A percentile compares a stretch with the other conserved stretches of the same genome.
These are phyloP conservation scores for Chouioia cunea DNA, from an alignment of 2,888 invertebrate genomes.

Conservation along the genomic window DNA sequence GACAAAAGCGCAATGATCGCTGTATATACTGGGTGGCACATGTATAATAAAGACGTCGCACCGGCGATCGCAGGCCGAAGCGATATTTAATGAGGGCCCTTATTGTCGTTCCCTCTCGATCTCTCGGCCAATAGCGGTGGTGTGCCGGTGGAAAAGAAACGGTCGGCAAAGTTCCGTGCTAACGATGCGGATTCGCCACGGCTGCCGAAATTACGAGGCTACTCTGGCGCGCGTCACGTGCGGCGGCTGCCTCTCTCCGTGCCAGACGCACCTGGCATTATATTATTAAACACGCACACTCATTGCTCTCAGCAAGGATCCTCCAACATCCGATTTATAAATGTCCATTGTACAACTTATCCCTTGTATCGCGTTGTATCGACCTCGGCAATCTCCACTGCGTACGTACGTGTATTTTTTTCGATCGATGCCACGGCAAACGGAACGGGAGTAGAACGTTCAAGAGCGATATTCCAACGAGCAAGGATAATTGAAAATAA, in stretches of 20 bases:
- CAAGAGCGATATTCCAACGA: too few species aligned
- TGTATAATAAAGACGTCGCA: conserved; percentile 27
- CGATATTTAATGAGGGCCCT: conserved; percentile 35
- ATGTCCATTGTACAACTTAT: too few species aligned
- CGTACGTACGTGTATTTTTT: too few species aligned
- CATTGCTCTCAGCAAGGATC: background rate
- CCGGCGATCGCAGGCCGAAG: background rate
- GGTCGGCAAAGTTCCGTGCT: too few species aligned
- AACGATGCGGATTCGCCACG: conserved; percentile 37
- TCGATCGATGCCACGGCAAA: too few species aligned
- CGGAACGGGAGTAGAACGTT: too few species aligned
- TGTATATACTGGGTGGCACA: too few species aligned
- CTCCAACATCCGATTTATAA: too few species aligned
- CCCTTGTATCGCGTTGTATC: background rate
- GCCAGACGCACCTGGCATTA: conserved; percentile 32
- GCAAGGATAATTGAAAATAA: too few species aligned
- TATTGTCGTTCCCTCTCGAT: background rate
- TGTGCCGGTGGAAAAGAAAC: background rate
- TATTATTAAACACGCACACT: conserved; percentile 13
- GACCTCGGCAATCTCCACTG: background rate
- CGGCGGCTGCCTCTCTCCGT: conserved; percentile 8
- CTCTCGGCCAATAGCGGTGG: background rate
- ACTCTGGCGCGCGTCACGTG: background rate
- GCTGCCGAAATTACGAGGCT: conserved; percentile 33
- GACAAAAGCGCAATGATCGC: conserved; percentile 1